Percentiles rank a stretch among this genome's conserved stretches.
Conservation (phyloP, 2,113 vertebrate species). For the Phocoena sinus region DNA sequence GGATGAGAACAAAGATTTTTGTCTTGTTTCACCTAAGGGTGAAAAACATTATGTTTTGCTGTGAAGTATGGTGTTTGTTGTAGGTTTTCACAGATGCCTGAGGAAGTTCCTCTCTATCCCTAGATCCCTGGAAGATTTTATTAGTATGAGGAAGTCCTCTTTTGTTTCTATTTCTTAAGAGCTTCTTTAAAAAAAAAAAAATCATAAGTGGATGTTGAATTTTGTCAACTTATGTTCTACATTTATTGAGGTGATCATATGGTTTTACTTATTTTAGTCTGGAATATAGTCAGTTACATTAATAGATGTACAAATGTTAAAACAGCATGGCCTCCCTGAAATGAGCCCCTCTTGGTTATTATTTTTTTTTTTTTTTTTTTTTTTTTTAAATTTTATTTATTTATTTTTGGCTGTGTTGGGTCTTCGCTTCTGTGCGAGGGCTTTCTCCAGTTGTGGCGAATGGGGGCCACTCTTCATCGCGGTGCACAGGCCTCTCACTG, state of each 20-base stretch:
- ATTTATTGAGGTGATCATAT: background rate
- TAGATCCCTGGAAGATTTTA: background rate
- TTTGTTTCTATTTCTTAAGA: background rate
- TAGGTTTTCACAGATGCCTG: background rate
- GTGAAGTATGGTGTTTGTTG: background rate
- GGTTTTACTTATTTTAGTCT: background rate
- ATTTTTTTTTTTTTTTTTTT: too few species aligned
- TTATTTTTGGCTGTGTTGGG: too few species aligned
- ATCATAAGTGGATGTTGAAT: background rate
- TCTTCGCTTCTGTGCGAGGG: too few species aligned
- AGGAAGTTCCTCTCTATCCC: background rate
- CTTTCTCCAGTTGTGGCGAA: too few species aligned
- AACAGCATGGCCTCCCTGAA: background rate
- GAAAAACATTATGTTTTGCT: background rate
- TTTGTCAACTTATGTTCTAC: background rate
- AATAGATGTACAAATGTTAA: background rate
- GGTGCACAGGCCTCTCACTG: too few species aligned
- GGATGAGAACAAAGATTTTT: background rate
- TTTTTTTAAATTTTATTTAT: too few species aligned
- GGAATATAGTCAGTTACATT: background rate
- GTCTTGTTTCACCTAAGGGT: background rate
- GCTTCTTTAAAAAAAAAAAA: background rate
- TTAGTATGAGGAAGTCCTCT: background rate
- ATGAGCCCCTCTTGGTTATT: background rate
- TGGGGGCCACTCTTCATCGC: too few species aligned